Percentiles rank a stretch among this genome's conserved stretches.
Evolutionary conservation across 2,888 invertebrate genomes (phyloP).

Genomic region (Piscicola geometra): DNA sequence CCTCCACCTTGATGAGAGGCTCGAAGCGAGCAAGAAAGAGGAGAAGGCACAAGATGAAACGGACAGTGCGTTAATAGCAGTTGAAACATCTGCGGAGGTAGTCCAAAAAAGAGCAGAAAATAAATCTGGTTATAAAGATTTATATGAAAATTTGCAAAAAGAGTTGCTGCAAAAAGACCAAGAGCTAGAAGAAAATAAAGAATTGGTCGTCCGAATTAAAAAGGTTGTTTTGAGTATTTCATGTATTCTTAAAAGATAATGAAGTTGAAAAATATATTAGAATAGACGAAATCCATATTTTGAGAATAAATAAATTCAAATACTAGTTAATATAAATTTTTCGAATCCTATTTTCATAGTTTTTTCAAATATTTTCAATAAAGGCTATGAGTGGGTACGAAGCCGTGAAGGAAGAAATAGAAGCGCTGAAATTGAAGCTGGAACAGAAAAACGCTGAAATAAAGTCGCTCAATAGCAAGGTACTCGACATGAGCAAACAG

Average conservation of each 20-base stretch:
- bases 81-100: too few species aligned
- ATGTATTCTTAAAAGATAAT: too few species aligned
- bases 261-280: too few species aligned
- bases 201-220: too few species aligned
- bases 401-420: slow-evolving; percentile 10
- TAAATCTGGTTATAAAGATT: slow-evolving; percentile 20
- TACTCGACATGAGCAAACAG: slow-evolving; percentile 1
- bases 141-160: slow-evolving; percentile 17
- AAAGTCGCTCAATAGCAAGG: slow-evolving; percentile 10
- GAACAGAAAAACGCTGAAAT: slow-evolving; percentile 31
- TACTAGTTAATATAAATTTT: too few species aligned
- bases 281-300: background rate
- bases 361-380: too few species aligned
- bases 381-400: slow-evolving; percentile 29
- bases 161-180: slow-evolving; percentile 10
- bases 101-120: background rate
- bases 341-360: too few species aligned
- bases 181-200: background rate
- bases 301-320: background rate
- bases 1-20: too few species aligned
- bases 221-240: too few species aligned
- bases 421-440: slow-evolving; percentile 16
- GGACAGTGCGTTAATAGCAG: too few species aligned
- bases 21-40: slow-evolving; percentile 29
- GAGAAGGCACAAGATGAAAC: slow-evolving; percentile 26